Conservation (phyloP, 2,888 invertebrate genomes). For the Lordiphosa fenestrarum region DNA sequence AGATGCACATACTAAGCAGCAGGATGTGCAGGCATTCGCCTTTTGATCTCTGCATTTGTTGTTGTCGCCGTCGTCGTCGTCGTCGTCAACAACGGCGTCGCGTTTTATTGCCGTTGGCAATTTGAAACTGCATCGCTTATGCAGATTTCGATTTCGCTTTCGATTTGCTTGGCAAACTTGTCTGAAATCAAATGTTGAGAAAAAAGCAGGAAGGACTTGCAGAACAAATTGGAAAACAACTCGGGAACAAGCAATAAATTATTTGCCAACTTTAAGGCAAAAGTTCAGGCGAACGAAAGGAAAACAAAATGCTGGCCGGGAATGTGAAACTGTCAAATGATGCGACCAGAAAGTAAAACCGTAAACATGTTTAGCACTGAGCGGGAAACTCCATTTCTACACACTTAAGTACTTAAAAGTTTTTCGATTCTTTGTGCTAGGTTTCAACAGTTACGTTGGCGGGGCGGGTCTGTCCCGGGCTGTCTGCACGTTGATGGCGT, state of each 20-base stretch:
- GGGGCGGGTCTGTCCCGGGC: slow-evolving; percentile 13
- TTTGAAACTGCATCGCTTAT: slow-evolving; percentile 55
- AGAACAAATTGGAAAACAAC: slow-evolving; percentile 50
- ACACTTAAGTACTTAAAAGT: slow-evolving; percentile 71
- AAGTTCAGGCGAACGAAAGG: slow-evolving; percentile 34
- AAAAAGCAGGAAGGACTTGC: slow-evolving; percentile 16
- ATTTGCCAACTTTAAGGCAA: slow-evolving; percentile 43
- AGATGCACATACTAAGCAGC: slow-evolving; percentile 2
- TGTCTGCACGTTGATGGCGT: slow-evolving; percentile 55
- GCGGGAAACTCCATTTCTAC: background rate
- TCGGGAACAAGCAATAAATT: slow-evolving; percentile 48
- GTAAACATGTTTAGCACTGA: slow-evolving; percentile 20
- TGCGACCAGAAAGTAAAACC: slow-evolving; percentile 12
- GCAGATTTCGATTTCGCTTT: slow-evolving; percentile 65
- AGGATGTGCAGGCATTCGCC: slow-evolving; percentile 17
- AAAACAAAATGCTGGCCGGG: slow-evolving; percentile 36
- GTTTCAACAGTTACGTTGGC: slow-evolving; percentile 28
- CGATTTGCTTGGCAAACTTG: slow-evolving; percentile 6
- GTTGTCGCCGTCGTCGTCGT: too few species aligned
- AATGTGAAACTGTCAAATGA: slow-evolving; percentile 12
- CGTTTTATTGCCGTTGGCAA: slow-evolving; percentile 61
- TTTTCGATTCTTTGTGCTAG: slow-evolving; percentile 53
- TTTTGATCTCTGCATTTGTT: slow-evolving; percentile 41
- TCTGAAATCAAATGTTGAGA: slow-evolving; percentile 20
- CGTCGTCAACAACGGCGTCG: too few species aligned